A percentile compares a stretch with the other conserved stretches of the same genome.
Conservation (phyloP, 1,140 invertebrate genomes). For the Arctopsyche grandis region DNA sequence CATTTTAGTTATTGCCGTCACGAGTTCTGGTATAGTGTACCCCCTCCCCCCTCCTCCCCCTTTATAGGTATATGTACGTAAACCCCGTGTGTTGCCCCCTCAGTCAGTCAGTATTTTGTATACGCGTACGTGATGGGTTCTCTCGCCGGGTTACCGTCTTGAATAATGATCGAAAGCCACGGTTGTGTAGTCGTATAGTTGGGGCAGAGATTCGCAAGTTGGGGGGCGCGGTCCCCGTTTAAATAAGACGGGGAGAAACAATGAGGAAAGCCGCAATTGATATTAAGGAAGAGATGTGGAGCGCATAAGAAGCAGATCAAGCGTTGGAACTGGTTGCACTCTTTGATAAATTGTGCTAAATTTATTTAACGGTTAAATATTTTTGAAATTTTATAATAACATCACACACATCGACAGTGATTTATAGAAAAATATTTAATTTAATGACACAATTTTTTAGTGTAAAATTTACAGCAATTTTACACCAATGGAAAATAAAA, state of each 20-base stretch:
- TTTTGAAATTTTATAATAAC: no score
- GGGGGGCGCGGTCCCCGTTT: neutral
- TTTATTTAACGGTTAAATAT: no score
- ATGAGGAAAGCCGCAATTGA: neutral
- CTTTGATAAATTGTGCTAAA: no score
- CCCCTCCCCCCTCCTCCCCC: slow-evolving; percentile 24
- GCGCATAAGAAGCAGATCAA: neutral
- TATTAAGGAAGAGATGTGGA: neutral
- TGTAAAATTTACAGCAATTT: no score
- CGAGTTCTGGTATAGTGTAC: slow-evolving; percentile 31
- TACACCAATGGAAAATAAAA: no score
- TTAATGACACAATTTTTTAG: no score
- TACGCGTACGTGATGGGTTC: slow-evolving; percentile 28
- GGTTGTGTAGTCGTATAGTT: no score
- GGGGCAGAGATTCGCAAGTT: slow-evolving; percentile 17
- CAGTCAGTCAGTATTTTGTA: slow-evolving; percentile 31
- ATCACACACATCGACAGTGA: no score
- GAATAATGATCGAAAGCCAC: slow-evolving; percentile 47
- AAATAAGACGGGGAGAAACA: neutral
- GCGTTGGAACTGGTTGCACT: no score
- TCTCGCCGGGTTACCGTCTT: slow-evolving; percentile 37
- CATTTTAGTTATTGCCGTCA: slow-evolving; percentile 55
- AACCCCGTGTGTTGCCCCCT: slow-evolving; percentile 1
- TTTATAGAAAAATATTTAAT: no score
- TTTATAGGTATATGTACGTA: neutral